Base-by-base conservation (phyloP, 2,888 invertebrate genomes). In the Perithous albicinctus region DNA sequence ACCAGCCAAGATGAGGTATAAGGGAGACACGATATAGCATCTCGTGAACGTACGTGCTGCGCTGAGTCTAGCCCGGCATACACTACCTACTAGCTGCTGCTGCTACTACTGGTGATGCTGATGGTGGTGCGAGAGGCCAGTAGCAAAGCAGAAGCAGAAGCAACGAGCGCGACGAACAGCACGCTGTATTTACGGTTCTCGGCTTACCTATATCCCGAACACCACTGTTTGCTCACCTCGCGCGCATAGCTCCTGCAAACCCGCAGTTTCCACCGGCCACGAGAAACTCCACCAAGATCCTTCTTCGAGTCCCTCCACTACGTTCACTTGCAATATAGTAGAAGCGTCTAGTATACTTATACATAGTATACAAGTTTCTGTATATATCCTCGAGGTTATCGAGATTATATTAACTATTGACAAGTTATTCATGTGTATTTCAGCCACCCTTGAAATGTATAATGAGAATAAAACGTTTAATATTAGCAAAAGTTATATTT, bases 191-290 rank as follows among this genome's bases (percentile, higher is more conserved):
- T 76, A 79, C 73, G 63, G 73, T 75, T 76, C 76, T 77, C 63
- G 26, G 51, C 56, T 77, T 77, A 77, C 69, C 63, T 48, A 78
- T 73, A 80, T 80, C 80, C 74, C 56, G 54, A 74, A 78, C 74
- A 46, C 78, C 74, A 46, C 78, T 78, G 77, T 70, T 78, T 81
- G 63, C 81, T 81, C 77, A 74, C 77, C 73, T 74, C 77, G 67
- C 67, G 78, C 48, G 67, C 54, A 75, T 32, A 56, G 66, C 67
- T 77, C 56, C 66, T 51, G 41, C 51, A 54, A 18, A n/a, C 26
- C 51, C 32, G 67, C 51, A n/a, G 51, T 51, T 54, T 18, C 51
- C 23, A 51, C 12, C 32, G 18, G 51, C 48, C 35, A 67, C 32
- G 48, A 51, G 48, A 67, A 48, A 67, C 46, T 51, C 32, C 18